phyloP scores from a whole-genome alignment of 2,888 invertebrate species.

The Parascotia fuliginaria region DNA sequence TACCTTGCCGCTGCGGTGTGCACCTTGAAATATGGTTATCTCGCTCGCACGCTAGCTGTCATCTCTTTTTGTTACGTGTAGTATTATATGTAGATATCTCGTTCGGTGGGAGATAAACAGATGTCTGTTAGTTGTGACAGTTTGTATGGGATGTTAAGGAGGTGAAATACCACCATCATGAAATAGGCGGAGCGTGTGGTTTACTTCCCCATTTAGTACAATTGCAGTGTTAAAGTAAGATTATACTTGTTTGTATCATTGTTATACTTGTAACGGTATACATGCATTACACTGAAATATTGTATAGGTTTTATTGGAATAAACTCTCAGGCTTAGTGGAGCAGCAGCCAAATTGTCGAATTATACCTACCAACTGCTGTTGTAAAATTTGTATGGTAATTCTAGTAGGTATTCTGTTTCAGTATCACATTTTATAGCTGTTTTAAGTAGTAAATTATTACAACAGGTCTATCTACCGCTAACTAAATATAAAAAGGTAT shows the following conservation, averaged over 20 bases:
- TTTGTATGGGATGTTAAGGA: slow-evolving; percentile 62
- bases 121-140: slow-evolving; percentile 73
- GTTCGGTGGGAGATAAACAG: slow-evolving; percentile 77
- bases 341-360: slow-evolving; percentile 32
- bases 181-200: slow-evolving; percentile 77
- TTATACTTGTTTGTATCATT: too few species aligned
- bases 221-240: slow-evolving; percentile 47
- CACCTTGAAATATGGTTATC: slow-evolving; percentile 76
- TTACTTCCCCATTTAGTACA: slow-evolving; percentile 49
- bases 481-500: neutral
- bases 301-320: slow-evolving; percentile 47
- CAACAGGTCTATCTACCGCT: neutral
- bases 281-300: slow-evolving; percentile 35
- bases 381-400: slow-evolving; percentile 38
- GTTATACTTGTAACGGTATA: too few species aligned
- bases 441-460: neutral
- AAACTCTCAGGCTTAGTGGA: slow-evolving; percentile 37
- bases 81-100: slow-evolving; percentile 82
- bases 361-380: slow-evolving; percentile 25
- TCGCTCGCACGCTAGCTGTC: slow-evolving; percentile 67
- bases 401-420: slow-evolving; percentile 19
- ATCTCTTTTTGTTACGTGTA: slow-evolving; percentile 77
- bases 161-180: slow-evolving; percentile 79
- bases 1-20: slow-evolving; percentile 65
- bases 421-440: slow-evolving; percentile 16